Conservation (phyloP, 2,113 vertebrate species). For the Saccopteryx leptura region DNA sequence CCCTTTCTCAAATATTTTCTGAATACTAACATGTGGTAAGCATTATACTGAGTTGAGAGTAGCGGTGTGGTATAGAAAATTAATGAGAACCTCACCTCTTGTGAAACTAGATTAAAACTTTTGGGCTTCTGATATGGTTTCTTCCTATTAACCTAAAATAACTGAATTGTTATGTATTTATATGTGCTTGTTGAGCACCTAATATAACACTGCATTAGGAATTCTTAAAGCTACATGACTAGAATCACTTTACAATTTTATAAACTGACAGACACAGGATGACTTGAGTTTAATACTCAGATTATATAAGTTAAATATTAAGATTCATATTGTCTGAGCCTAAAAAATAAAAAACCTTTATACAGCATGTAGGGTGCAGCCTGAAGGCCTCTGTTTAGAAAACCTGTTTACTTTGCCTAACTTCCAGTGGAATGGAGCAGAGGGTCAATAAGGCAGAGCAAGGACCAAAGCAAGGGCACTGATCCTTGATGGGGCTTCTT, state of each 20-base stretch:
- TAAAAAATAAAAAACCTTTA: not conserved
- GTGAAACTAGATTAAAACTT: conserved; percentile 39
- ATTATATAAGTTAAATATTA: not conserved
- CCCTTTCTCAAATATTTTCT: not conserved
- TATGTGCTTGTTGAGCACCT: not conserved
- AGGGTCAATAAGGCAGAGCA: not conserved
- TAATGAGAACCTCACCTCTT: conserved; percentile 10
- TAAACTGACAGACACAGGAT: not conserved
- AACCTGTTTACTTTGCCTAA: not conserved
- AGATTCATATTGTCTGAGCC: conserved; percentile 18
- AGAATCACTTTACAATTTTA: not conserved
- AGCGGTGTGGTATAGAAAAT: not conserved
- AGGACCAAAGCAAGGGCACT: not conserved
- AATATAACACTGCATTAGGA: not conserved
- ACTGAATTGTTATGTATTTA: not conserved
- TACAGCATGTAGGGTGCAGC: not conserved
- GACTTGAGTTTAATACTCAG: conserved; percentile 4
- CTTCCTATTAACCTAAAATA: conserved; percentile 28
- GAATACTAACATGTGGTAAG: not conserved
- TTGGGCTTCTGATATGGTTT: not conserved
- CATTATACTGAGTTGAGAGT: not conserved
- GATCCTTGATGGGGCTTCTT: not conserved
- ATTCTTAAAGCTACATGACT: not conserved
- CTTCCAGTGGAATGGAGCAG: not conserved
- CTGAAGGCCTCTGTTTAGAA: conserved; percentile 20